Evolutionary conservation across 2,113 vertebrate genomes (phyloP).

Genomic region (Xiphophorus couchianus): DNA sequence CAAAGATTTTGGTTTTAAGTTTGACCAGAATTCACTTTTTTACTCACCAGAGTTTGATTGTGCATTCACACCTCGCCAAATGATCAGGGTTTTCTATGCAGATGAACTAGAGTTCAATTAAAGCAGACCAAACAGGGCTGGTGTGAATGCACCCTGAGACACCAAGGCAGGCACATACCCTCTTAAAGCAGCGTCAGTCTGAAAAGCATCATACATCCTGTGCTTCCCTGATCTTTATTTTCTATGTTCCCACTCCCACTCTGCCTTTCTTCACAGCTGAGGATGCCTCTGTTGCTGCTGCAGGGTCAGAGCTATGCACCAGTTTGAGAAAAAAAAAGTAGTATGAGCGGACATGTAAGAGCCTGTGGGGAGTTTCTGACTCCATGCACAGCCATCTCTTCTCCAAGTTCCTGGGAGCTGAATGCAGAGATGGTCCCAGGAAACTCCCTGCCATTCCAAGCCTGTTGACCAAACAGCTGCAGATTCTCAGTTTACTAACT

Average conservation of each 20-base stretch:
- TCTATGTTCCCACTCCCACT: slow-evolving; percentile 73
- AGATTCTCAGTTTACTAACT: slow-evolving; percentile 62
- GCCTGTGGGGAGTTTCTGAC: slow-evolving; percentile 59
- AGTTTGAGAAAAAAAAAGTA: slow-evolving; percentile 45
- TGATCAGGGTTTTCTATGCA: too few species aligned
- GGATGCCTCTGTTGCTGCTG: slow-evolving; percentile 53
- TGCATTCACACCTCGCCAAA: too few species aligned
- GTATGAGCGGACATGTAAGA: slow-evolving; percentile 33
- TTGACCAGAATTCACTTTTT: too few species aligned
- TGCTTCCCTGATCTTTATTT: slow-evolving; percentile 21
- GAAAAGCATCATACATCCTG: slow-evolving; percentile 35
- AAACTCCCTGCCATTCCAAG: slow-evolving; percentile 70
- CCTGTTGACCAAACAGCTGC: slow-evolving; percentile 64
- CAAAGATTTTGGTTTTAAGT: too few species aligned
- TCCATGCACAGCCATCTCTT: slow-evolving; percentile 49
- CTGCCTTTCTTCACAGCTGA: slow-evolving; percentile 62
- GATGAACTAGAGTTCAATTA: too few species aligned
- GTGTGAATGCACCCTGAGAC: too few species aligned
- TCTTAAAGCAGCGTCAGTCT: too few species aligned
- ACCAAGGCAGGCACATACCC: too few species aligned
- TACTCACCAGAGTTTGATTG: too few species aligned
- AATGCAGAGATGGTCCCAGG: slow-evolving; percentile 52
- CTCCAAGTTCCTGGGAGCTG: slow-evolving; percentile 55
- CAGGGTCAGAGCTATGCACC: slow-evolving; percentile 50
- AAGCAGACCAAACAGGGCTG: too few species aligned